A percentile compares a stretch with the other conserved stretches of the same genome.
These are phyloP conservation scores for Morpho achilles DNA, from an alignment of 2,888 invertebrate genomes.

Conservation along the genomic window DNA sequence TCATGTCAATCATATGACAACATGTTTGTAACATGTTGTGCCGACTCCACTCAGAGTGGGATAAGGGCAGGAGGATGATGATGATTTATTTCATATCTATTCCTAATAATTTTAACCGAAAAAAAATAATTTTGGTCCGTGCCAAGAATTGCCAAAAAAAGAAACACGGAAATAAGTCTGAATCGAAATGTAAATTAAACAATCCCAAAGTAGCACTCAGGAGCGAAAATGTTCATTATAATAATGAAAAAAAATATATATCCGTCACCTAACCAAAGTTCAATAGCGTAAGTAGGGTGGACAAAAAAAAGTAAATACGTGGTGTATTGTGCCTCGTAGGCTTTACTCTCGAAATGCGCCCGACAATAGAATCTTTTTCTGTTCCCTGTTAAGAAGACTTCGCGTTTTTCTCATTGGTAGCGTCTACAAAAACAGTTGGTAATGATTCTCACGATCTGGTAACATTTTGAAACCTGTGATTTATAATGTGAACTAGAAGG, in stretches of 20 bases:
- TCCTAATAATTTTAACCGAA: too few species aligned
- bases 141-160: too few species aligned
- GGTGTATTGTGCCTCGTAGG: constrained; percentile 57
- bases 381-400: constrained; percentile 66
- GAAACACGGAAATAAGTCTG: not conserved
- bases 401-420: constrained; percentile 58
- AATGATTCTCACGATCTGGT: not conserved
- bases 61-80: too few species aligned
- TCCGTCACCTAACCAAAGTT: constrained; percentile 34
- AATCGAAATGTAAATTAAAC: constrained; percentile 17
- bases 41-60: too few species aligned
- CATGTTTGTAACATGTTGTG: too few species aligned
- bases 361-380: constrained; percentile 70
- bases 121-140: too few species aligned
- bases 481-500: too few species aligned
- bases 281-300: constrained; percentile 49
- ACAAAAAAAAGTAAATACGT: constrained; percentile 66
- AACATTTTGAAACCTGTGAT: too few species aligned
- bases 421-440: constrained; percentile 40
- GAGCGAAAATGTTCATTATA: constrained; percentile 27
- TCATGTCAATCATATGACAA: too few species aligned
- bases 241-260: constrained; percentile 30
- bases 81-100: too few species aligned
- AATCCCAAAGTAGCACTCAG: constrained; percentile 22
- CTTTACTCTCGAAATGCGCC: constrained; percentile 64